A percentile compares a stretch with the other conserved stretches of the same genome.
Evolutionary conservation across 2,113 vertebrate genomes (phyloP).

Genomic region (Erythrocercus mccallii): DNA sequence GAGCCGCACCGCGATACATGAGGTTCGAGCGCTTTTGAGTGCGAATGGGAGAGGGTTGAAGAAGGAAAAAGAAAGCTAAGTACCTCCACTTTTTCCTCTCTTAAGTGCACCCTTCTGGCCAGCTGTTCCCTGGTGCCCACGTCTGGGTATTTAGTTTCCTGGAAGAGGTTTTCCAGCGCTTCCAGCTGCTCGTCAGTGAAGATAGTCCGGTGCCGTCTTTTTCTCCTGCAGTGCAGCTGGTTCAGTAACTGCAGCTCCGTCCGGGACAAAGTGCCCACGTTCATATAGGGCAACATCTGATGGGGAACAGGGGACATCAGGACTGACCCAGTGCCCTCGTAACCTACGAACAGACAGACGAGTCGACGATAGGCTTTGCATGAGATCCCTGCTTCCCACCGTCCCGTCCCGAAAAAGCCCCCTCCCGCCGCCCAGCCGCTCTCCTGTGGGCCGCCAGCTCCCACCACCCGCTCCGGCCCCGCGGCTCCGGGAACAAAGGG

Average conservation of each 20-base stretch:
- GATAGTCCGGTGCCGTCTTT: slow-evolving; percentile 93
- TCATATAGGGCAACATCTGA: slow-evolving; percentile 97
- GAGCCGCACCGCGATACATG: background rate
- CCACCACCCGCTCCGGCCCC: background rate
- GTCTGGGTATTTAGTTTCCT: slow-evolving; percentile 98
- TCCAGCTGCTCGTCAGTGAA: slow-evolving; percentile 98
- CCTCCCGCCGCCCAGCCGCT: background rate
- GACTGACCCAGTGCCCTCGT: slow-evolving; percentile 88
- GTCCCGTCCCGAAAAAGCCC: background rate
- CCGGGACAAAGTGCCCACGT: slow-evolving; percentile 91
- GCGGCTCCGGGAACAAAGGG: background rate
- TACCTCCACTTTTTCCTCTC: slow-evolving; percentile 98
- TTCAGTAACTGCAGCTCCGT: slow-evolving; percentile 95
- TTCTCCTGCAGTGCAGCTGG: slow-evolving; percentile 94
- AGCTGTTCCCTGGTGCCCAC: slow-evolving; percentile 95
- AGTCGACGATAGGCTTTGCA: slow-evolving; percentile 8
- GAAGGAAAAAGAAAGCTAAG: background rate
- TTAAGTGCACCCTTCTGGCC: slow-evolving; percentile 93
- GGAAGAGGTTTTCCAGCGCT: slow-evolving; percentile 94
- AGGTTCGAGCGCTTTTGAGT: background rate
- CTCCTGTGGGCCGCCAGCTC: background rate
- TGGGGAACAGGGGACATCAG: slow-evolving; percentile 91
- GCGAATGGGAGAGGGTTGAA: background rate
- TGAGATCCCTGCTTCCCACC: background rate
- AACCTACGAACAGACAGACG: slow-evolving; percentile 75